Conservation (phyloP, 2,113 vertebrate species). For the Cynoglossus semilaevis region DNA sequence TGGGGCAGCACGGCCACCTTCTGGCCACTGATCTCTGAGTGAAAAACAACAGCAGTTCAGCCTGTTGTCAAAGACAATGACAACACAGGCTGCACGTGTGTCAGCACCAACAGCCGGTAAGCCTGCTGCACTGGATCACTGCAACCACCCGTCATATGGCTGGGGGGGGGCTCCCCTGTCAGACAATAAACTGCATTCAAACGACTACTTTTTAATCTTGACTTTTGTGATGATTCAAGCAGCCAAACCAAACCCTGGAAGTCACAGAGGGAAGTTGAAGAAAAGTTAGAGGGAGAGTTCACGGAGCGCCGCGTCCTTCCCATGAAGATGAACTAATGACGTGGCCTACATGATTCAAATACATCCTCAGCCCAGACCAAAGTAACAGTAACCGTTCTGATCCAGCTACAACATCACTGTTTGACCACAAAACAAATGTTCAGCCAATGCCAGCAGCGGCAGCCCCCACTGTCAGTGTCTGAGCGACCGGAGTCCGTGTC, state of each 20-base stretch:
- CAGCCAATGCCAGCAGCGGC: not conserved
- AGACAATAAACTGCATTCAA: no score
- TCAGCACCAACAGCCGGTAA: conserved; percentile 36
- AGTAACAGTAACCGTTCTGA: no score
- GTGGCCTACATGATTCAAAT: conserved; percentile 79
- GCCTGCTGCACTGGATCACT: conserved; percentile 8
- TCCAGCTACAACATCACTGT: no score
- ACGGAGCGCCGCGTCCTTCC: conserved; percentile 68
- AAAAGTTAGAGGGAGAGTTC: conserved; percentile 42
- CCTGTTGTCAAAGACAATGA: conserved; percentile 38
- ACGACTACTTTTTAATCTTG: no score
- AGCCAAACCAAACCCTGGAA: no score
- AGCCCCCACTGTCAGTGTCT: conserved; percentile 15
- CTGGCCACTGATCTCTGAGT: conserved; percentile 33
- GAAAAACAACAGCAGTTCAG: conserved; percentile 62
- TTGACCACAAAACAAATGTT: no score
- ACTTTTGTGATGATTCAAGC: no score
- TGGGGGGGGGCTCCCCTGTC: no score
- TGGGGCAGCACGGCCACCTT: no score
- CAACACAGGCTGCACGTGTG: conserved; percentile 21
- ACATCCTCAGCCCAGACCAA: conserved; percentile 7
- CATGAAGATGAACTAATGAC: conserved; percentile 66
- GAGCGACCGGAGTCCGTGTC: conserved; percentile 12
- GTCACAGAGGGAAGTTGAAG: conserved; percentile 33
- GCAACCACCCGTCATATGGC: conserved; percentile 26